Evolutionary conservation across 2,888 invertebrate species (phyloP), one percentile per base, ranked within the genome.

Genomic region (Apotomis turbidana): DNA sequence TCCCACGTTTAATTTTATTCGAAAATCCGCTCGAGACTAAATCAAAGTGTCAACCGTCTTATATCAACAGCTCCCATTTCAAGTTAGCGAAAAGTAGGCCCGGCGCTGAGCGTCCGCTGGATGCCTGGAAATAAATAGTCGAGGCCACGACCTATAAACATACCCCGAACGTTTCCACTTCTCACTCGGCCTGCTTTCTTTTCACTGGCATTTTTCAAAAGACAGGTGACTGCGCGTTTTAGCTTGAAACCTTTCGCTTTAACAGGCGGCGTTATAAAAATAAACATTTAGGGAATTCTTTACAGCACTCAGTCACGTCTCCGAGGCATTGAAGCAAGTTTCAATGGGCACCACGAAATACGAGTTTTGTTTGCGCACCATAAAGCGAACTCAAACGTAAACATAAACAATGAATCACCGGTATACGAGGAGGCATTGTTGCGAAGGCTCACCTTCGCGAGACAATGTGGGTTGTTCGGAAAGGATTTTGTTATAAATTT

Each of bases 171-270:
- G 81, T 82, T 80, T 78, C 78, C 80, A 82, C 82, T 82, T 80
- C 82, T 83, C 80, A 79, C 76, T 77, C 78, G 80, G 75, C 82
- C 82, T 78, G 81, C 78, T 85, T 85, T 86, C 87, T 83, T 85
- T 89, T 84, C 83, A 87, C 75, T 79, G 62, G 79, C 76, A 74
- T 77, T 81, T 81, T 81, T 85, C 82, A 86, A 87, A 86, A 83
- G 83, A 76, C 76, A 80, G 78, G 81, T 87, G 89, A 90, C 86
- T 85, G 77, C 74, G 87, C 88, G 77, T 79, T 86, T 85, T 81
- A 74, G 78, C 78, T 77, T 75, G 77, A 84, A 83, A 81, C 74
- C 76, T 70, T 67, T 68, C 63, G 71, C 75, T 68, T 74, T 75
- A 79, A 79, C 74, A 74, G 69, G 71, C 52, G 67, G 74, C 75